Evolutionary conservation across 2,797 vertebrate genomes (phyloP), one percentile per base, ranked within the genome.

Genomic region (Sphenopsis melanotis): DNA sequence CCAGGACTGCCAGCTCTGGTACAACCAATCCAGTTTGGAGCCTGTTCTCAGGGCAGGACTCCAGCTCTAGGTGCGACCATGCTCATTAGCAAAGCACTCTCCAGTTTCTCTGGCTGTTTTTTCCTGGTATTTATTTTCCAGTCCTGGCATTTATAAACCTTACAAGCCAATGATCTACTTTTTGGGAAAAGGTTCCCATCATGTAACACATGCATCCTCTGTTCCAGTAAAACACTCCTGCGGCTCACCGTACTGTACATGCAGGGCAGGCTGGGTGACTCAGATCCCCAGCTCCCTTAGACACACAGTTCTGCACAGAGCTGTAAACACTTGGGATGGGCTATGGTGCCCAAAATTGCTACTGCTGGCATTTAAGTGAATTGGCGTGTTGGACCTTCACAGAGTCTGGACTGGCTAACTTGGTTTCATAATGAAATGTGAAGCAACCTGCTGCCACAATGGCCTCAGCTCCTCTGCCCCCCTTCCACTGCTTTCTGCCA

Each of bases 1-100:
- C 30, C n/a, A 29, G 39, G 42, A 17, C 47, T 80, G 30, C 36
- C n/a, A 71, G 49, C 44, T 57, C 52, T 0, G 1, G 24, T 5
- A 87, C 7, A 36, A n/a, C 41, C 1, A 0, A 10, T 41, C 6
- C 1, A 0, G 18, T 69, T 41, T 7, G 1, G 49, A 76, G 44
- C 34, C 46, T 2, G 1, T 49, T 19, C 41, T 71, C 61, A 50
- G 68, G 63, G 69, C 46, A 86, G 22, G 0, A 2, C 50, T 81
- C 81, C 49, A 68, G 41, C 26, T 49, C 50, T 34, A 61, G 37
- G 41, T 52, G 32, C 9, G n/a, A 77, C 64, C 52, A 50, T 0
- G 3, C 27, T 88, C n/a, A 49, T 63, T 71, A 86, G 37, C 26
- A 66, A 89, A 82, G 22, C 27, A 23, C 26, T 61, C 46, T 55